Conservation (phyloP, 53 echinoderm and acorn worm species). For the Astropecten irregularis region DNA sequence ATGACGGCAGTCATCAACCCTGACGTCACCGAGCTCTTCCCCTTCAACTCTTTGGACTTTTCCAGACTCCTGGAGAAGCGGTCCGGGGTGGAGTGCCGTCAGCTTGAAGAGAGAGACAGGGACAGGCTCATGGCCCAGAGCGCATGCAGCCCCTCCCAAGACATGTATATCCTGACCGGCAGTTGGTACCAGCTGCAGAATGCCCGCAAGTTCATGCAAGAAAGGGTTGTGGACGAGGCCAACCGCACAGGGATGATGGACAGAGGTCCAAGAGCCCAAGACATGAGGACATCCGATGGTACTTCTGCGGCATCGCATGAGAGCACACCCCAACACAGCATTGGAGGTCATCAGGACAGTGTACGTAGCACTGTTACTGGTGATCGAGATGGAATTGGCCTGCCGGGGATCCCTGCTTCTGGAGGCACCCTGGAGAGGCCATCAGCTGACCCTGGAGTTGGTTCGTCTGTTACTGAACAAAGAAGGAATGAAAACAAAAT, state of each 20-base stretch:
- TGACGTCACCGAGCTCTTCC: constrained; percentile 30
- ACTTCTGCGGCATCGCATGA: no score
- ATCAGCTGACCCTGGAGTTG: neutral
- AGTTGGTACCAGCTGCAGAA: constrained; percentile 50
- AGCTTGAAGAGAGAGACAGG: neutral
- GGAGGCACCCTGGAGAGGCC: neutral
- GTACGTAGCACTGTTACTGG: no score
- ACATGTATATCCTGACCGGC: constrained; percentile 1
- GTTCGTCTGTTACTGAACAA: neutral
- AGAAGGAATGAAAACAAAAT: neutral
- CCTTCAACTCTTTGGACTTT: constrained; percentile 5
- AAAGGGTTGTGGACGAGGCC: constrained; percentile 14
- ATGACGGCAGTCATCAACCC: constrained; percentile 34
- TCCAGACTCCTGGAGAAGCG: constrained; percentile 1
- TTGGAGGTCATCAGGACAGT: no score
- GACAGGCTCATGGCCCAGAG: neutral
- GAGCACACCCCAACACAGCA: no score
- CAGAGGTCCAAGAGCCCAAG: neutral
- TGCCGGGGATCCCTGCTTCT: neutral
- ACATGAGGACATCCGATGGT: neutral
- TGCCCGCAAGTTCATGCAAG: constrained; percentile 40
- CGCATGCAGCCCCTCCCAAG: neutral
- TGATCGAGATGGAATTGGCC: neutral
- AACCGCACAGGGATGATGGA: constrained; percentile 1
- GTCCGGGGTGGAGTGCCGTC: constrained; percentile 9